Conservation (phyloP, 2,888 invertebrate species). For the Fabriciana adippe region DNA sequence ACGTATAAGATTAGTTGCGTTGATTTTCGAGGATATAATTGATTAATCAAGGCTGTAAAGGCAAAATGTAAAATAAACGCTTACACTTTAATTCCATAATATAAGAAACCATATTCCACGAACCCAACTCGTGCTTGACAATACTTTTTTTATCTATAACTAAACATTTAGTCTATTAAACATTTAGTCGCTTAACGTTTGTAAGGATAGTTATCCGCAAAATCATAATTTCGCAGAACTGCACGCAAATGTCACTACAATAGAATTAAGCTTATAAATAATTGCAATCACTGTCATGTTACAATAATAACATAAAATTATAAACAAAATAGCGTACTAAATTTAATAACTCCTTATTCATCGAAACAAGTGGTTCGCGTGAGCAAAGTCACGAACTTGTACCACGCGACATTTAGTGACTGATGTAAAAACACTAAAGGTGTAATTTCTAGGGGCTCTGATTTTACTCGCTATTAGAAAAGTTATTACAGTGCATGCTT, state of each 20-base stretch:
- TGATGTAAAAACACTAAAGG: not conserved
- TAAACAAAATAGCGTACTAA: constrained; percentile 25
- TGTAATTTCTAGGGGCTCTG: constrained; percentile 5
- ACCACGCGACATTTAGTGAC: constrained; percentile 26
- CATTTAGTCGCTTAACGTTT: too few species aligned
- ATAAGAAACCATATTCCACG: too few species aligned
- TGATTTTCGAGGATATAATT: too few species aligned
- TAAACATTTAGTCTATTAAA: too few species aligned
- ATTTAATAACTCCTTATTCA: constrained; percentile 29
- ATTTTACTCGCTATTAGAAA: constrained; percentile 2
- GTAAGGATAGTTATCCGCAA: too few species aligned
- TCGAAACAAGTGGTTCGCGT: constrained; percentile 35
- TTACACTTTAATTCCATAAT: too few species aligned
- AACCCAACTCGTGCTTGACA: too few species aligned
- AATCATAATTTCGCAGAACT: too few species aligned
- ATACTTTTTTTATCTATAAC: too few species aligned
- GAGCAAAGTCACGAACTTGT: constrained; percentile 28
- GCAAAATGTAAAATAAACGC: too few species aligned
- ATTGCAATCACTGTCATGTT: constrained; percentile 19
- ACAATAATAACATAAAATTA: constrained; percentile 6
- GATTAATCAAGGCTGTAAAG: too few species aligned
- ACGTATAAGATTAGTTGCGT: too few species aligned
- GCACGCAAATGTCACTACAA: not conserved
- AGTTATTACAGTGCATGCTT: not conserved
- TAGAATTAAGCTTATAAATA: not conserved